These are phyloP conservation scores for Drosophila acutilabella DNA, from an alignment of 2,888 invertebrate genomes.

Conservation along the genomic window DNA sequence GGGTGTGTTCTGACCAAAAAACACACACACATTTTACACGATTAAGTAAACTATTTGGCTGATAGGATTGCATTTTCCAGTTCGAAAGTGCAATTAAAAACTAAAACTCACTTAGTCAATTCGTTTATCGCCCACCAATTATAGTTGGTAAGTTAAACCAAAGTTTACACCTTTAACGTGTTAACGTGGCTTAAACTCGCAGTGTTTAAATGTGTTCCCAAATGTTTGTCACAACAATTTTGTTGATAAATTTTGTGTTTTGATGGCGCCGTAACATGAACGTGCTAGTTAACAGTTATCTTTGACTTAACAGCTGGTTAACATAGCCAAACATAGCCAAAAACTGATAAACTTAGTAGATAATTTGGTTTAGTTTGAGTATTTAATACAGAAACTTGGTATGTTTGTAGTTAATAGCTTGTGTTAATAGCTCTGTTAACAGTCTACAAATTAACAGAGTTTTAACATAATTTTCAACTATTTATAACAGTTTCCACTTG, in stretches of 20 bases:
- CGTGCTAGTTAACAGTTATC: too few species aligned
- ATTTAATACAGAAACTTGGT: too few species aligned
- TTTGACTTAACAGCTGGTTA: too few species aligned
- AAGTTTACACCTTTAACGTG: background rate
- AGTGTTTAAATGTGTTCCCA: background rate
- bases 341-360: too few species aligned
- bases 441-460: background rate
- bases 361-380: too few species aligned
- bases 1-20: conserved; percentile 33
- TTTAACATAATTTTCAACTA: background rate
- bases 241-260: background rate
- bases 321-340: too few species aligned
- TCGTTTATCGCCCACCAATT: conserved; percentile 1
- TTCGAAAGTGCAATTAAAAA: conserved; percentile 10
- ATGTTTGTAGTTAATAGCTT: background rate
- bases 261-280: background rate
- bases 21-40: conserved; percentile 37
- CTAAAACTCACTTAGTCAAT: conserved; percentile 1
- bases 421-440: background rate
- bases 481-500: background rate
- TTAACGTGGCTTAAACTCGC: conserved; percentile 2
- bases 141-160: background rate
- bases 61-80: conserved; percentile 13
- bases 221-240: background rate
- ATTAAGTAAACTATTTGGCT: conserved; percentile 31